Conservation (phyloP, 2,113 vertebrate species). For the Oenanthe melanoleuca region DNA sequence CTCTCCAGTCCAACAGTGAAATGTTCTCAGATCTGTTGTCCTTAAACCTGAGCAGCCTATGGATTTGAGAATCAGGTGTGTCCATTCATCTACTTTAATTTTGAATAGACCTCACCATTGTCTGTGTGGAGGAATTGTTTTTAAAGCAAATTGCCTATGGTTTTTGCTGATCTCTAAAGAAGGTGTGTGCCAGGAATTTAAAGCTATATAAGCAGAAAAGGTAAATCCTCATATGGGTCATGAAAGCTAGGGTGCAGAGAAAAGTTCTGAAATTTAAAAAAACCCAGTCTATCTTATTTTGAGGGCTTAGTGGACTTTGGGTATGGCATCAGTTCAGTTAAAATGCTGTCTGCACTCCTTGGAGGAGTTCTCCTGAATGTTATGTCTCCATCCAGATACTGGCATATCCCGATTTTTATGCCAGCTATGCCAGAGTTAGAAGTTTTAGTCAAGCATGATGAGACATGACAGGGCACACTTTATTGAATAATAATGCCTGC, state of each 20-base stretch:
- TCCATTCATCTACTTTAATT: neutral
- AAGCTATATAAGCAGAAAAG: neutral
- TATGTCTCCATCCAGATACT: slow-evolving; percentile 35
- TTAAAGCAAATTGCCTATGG: neutral
- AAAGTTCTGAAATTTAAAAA: neutral
- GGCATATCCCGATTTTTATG: slow-evolving; percentile 47
- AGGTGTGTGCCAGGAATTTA: neutral
- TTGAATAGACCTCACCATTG: neutral
- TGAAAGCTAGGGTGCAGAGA: neutral
- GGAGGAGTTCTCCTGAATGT: neutral
- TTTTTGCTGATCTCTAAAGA: neutral
- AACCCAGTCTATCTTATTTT: neutral
- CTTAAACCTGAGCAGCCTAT: neutral
- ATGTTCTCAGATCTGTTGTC: neutral
- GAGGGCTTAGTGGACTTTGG: neutral
- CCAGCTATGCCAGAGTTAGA: slow-evolving; percentile 32
- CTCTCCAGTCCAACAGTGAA: neutral
- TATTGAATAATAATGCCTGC: slow-evolving; percentile 46
- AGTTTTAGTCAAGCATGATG: slow-evolving; percentile 57
- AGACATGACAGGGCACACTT: slow-evolving; percentile 45
- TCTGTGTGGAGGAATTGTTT: neutral
- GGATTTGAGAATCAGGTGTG: neutral
- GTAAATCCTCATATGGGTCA: neutral
- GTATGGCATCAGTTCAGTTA: neutral
- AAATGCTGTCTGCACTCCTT: neutral